Conservation (phyloP, 2,113 vertebrate genomes). For the Loxodonta africana region DNA sequence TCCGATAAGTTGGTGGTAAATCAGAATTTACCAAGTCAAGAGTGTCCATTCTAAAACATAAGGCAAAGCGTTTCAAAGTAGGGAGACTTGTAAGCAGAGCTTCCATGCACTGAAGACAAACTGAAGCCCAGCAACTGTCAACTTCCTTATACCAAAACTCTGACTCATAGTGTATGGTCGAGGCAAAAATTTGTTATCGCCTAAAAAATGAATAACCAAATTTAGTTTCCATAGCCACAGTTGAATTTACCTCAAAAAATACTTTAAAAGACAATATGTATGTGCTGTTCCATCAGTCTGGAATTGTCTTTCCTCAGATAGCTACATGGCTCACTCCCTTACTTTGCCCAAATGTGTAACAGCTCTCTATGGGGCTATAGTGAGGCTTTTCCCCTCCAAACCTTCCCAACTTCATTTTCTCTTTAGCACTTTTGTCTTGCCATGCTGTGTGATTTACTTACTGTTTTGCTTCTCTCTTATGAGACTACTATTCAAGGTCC, state of each 20-base stretch:
- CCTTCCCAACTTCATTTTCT: background rate
- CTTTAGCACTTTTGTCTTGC: background rate
- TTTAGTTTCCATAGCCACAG: background rate
- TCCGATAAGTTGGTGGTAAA: too few species aligned
- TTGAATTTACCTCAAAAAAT: background rate
- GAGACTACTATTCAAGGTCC: background rate
- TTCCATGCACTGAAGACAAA: background rate
- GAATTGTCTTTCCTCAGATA: background rate
- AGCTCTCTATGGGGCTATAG: rapidly evolving
- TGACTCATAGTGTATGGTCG: background rate
- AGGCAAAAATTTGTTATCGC: background rate
- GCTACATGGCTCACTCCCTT: background rate
- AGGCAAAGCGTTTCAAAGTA: background rate
- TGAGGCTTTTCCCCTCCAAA: background rate
- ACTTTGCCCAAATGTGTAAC: background rate
- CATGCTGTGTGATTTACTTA: background rate
- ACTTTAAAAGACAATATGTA: background rate
- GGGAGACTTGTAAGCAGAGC: background rate
- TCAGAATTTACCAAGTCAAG: background rate
- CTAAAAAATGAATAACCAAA: background rate
- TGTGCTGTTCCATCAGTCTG: background rate
- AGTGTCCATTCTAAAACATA: background rate
- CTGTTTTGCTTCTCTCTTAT: background rate
- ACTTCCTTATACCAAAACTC: background rate
- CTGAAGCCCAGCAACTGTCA: background rate